Percentiles rank a stretch among this genome's conserved stretches.
Conservation (phyloP, 2,113 vertebrate species). For the Balaeniceps rex region DNA sequence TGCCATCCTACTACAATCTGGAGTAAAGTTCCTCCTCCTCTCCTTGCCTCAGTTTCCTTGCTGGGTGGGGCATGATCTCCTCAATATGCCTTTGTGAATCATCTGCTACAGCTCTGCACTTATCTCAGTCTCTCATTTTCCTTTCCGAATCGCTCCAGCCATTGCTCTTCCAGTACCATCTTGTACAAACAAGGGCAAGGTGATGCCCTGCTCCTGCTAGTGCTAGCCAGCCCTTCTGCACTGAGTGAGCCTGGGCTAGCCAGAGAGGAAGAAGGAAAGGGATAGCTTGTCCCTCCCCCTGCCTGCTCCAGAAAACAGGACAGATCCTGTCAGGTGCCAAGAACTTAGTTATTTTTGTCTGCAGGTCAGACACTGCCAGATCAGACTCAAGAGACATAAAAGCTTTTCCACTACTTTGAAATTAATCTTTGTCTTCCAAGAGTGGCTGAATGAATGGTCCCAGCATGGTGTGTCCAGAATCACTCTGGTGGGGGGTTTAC, state of each 20-base stretch:
- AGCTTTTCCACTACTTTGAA: neutral
- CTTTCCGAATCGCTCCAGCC: neutral
- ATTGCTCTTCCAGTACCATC: neutral
- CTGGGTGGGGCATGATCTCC: neutral
- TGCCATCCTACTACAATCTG: neutral
- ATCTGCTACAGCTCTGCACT: neutral
- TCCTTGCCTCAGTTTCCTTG: neutral
- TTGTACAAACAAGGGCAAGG: neutral
- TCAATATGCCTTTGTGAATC: neutral
- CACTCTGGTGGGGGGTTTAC: neutral
- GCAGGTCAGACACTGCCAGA: neutral
- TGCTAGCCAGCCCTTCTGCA: neutral
- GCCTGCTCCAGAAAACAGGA: neutral
- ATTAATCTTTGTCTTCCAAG: neutral
- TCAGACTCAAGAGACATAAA: neutral
- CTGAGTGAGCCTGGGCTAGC: neutral
- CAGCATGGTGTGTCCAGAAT: neutral
- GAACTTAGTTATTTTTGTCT: slow-evolving; percentile 15
- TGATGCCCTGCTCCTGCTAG: neutral
- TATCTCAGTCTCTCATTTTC: neutral
- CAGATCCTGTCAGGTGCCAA: neutral
- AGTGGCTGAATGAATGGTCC: neutral
- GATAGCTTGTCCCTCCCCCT: neutral
- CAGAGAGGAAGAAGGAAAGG: neutral
- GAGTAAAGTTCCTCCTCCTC: neutral